Conservation (phyloP, 2,797 vertebrate genomes). For the Sternotherus odoratus region DNA sequence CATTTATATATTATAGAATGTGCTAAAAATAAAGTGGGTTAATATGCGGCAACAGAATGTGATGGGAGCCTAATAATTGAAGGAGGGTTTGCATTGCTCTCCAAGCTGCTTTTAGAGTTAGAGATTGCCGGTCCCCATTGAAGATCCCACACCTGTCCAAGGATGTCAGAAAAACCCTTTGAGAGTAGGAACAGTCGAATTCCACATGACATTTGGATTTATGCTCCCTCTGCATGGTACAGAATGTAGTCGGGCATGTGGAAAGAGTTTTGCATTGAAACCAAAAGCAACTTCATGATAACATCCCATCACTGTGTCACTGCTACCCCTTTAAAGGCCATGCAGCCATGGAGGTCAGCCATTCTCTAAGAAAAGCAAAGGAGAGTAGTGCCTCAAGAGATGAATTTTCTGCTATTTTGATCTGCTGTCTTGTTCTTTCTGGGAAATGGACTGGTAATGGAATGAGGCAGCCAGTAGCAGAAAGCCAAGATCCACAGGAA, state of each 20-base stretch:
- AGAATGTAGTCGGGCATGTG: background rate
- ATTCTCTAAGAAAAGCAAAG: background rate
- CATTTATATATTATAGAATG: constrained; percentile 26
- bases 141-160: background rate
- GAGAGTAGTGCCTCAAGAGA: background rate
- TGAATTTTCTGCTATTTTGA: background rate
- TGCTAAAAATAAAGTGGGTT: constrained; percentile 39
- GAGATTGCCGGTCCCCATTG: background rate
- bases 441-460: background rate
- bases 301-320: background rate
- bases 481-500: background rate
- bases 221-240: background rate
- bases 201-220: background rate
- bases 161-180: background rate
- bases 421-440: background rate
- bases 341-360: background rate
- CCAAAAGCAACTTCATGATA: background rate
- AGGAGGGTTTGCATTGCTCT: constrained; percentile 13
- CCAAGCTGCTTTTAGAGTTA: constrained; percentile 30
- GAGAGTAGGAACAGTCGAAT: background rate
- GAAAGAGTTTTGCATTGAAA: background rate
- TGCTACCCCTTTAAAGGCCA: background rate
- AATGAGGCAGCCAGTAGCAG: background rate
- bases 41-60: background rate
- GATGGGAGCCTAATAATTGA: background rate